Evolutionary conservation across 2,888 invertebrate genomes (phyloP).

Genomic region (Timandra comae): DNA sequence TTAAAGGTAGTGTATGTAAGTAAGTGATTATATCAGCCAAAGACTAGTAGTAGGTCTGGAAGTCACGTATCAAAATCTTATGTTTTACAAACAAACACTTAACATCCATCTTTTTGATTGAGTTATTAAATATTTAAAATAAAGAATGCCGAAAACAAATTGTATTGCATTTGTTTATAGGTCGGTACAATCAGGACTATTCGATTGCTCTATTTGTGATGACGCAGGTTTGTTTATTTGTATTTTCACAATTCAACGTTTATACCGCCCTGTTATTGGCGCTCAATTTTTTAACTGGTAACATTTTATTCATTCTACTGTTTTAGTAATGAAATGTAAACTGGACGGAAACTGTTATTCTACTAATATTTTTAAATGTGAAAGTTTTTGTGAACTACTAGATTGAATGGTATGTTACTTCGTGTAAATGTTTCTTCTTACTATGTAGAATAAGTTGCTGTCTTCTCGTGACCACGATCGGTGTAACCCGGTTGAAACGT

Average conservation of each 20-base stretch:
- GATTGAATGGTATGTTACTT: background rate
- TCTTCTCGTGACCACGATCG: too few species aligned
- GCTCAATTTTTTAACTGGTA: slow-evolving; percentile 10
- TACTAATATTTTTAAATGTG: background rate
- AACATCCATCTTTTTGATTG: too few species aligned
- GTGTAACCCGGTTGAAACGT: too few species aligned
- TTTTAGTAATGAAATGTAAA: too few species aligned
- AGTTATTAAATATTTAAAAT: too few species aligned
- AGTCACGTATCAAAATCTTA: too few species aligned
- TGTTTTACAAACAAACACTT: too few species aligned
- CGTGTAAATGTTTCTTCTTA: background rate
- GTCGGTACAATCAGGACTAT: slow-evolving; percentile 37
- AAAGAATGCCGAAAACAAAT: slow-evolving; percentile 8
- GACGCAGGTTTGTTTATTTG: slow-evolving; percentile 36
- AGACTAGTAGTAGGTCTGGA: too few species aligned
- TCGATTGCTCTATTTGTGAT: slow-evolving; percentile 39
- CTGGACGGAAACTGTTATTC: slow-evolving; percentile 2
- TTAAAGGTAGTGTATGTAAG: too few species aligned
- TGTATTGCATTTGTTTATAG: slow-evolving; percentile 24
- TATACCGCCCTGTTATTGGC: slow-evolving; percentile 17
- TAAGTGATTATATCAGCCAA: too few species aligned
- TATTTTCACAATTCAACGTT: slow-evolving; percentile 31
- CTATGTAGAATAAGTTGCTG: background rate
- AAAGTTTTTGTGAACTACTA: background rate
- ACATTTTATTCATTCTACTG: background rate